Evolutionary conservation across 2,888 invertebrate species (phyloP), one percentile per base, ranked within the genome.

Genomic region (Trichogramma dendrolimi): DNA sequence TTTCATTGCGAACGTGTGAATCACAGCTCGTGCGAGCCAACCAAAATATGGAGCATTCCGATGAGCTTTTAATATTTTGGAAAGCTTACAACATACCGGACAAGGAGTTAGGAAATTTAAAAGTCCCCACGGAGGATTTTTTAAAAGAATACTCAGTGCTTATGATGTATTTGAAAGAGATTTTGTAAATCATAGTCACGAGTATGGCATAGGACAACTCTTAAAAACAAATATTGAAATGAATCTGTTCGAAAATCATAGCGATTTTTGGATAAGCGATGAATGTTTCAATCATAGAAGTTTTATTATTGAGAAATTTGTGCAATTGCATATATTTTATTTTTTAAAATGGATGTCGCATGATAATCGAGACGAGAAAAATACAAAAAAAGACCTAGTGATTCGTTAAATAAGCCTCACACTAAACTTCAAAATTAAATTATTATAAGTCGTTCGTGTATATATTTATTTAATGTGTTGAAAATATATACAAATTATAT

Each of bases 391-490:
- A 44, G 40, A 14, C 14, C 14, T 10, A 10, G 8, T 4, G 4
- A 11, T 55, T 7, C 52, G 39, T 11, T 27, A 48, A 27, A 44
- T 4, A 52, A 60, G 38, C 53, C 47, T 11, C 47, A 60, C 41
- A 6, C n/a, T n/a, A 58, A 58, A 52, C 47, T 59, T 8, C 48
- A 53, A 44, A 59, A 59, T 7, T 53, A 4, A 40, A 53, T 53
- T 48, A 59, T 42, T 11, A 59, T 59, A 52, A 41, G 38, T 14
- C 14, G 14, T 14, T 14, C 14, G 14, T 14, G 14, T 14, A 14
- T 14, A 14, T 14, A 14, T 14, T 14, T 14, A 14, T 14, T 14
- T 14, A 14, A 14, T 14, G 14, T 14, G 14, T 14, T 14, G 14
- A 14, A 14, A 14, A 14, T 14, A 14, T 14, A 14, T 14, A 14